Base-by-base conservation (phyloP, 2,113 vertebrate genomes). In the Monopterus albus region DNA sequence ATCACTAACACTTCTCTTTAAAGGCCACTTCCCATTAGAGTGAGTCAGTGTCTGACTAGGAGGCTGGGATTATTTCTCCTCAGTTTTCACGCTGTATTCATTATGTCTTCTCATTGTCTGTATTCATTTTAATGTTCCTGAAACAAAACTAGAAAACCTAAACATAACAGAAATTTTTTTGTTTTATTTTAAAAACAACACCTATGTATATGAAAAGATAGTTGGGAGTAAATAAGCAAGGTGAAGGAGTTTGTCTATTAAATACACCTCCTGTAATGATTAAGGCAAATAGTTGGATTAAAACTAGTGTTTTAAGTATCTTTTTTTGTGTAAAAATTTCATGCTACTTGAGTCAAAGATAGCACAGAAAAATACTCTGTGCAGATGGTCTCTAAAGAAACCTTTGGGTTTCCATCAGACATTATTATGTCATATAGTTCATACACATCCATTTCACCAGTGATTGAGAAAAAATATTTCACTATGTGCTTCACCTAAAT, bases 1-100 rank as follows among this genome's bases (percentile, higher is more conserved):
- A 69, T 72, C 75, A 79, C 68, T 66, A 64, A 58, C 50, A 55
- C 67, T 75, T 78, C 64, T 82, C 68, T 81, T 85, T 86, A 87
- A 81, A 83, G 79, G 77, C 40, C 47, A 56, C 50, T 64, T 81
- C 64, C 63, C 77, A 88, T 88, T 82, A 86, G 55, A 75, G 38
- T 82, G 75, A 82, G 36, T 82, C 84, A 73, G 70, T 59, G 26
- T 70, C 17, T 52, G 21, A 43, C 64, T 79, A 58, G 57, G 70
- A 81, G 73, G 39, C 46, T 60, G 11, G 3, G 15, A 17, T 72
- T 66, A 65, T 72, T 81, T 74, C 56, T 66, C 71, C 71, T 70
- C 50, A 61, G 66, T 66, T 45, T 58, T 9, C n/a, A 76, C n/a
- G 12, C 60, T 77, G 50, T 21, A 67, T 73, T 74, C 68, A 75